phyloP scores from a whole-genome alignment of 1,140 invertebrate genomes.

The Drosophila athabasca region DNA sequence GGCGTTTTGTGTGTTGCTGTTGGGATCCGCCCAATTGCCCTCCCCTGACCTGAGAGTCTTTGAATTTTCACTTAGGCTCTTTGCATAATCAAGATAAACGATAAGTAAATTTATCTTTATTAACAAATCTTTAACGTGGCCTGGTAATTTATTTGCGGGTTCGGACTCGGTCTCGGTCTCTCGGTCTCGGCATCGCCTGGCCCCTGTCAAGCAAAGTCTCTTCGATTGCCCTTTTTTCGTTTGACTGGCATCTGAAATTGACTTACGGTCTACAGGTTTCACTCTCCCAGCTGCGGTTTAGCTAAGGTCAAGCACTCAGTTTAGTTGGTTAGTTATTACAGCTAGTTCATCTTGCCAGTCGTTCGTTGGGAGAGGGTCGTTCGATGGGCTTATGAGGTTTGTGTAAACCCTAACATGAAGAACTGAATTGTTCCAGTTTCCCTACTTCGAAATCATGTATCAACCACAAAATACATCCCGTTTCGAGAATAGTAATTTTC shows the following conservation, averaged over 20 bases:
- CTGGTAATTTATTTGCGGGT: conserved; percentile 70
- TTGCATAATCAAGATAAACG: conserved; percentile 82
- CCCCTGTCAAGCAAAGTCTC: conserved; percentile 28
- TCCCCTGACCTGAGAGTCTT: conserved; percentile 32
- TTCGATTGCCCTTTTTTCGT: conserved; percentile 34
- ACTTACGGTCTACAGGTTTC: conserved; percentile 42
- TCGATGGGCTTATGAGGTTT: no score
- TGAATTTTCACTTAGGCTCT: conserved; percentile 81
- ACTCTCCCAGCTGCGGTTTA: not conserved
- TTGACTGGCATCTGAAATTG: conserved; percentile 61
- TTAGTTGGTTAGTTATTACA: conserved; percentile 35
- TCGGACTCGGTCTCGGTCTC: no score
- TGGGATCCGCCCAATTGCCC: conserved; percentile 7
- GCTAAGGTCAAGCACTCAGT: conserved; percentile 19
- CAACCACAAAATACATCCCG: not conserved
- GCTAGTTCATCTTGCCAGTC: conserved; percentile 7
- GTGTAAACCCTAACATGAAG: no score
- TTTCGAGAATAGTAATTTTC: not conserved
- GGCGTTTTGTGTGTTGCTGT: conserved; percentile 39
- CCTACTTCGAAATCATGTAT: no score
- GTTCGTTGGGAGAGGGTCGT: not conserved
- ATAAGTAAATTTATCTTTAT: conserved; percentile 82
- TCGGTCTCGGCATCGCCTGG: conserved; percentile 33
- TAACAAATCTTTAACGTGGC: conserved; percentile 79
- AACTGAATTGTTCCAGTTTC: no score